Conservation (phyloP, 2,888 invertebrate genomes). For the Morinoia aosen region DNA sequence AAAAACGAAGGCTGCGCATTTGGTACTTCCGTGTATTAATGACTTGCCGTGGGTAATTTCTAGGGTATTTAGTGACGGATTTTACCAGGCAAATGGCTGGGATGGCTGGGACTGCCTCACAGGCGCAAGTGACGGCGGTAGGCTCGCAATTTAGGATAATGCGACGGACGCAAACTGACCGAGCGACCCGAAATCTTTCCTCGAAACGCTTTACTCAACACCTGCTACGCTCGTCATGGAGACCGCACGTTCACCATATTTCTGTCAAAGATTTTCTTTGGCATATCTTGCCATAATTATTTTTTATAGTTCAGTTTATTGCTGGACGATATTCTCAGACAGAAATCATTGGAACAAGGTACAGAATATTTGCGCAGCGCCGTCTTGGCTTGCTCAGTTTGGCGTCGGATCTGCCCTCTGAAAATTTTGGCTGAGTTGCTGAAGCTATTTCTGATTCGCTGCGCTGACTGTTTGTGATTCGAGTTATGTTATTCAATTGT, state of each 20-base stretch:
- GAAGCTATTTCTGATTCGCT: neutral
- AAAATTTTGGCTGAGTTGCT: neutral
- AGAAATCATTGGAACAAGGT: neutral
- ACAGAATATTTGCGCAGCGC: neutral
- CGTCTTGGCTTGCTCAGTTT: neutral
- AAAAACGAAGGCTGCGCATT: neutral
- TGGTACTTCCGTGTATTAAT: neutral
- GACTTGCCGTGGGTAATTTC: slow-evolving; percentile 33
- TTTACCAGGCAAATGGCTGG: slow-evolving; percentile 19
- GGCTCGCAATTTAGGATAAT: neutral
- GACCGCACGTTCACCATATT: neutral
- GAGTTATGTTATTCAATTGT: neutral
- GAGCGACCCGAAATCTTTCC: neutral
- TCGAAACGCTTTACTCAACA: neutral
- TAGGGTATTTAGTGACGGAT: neutral
- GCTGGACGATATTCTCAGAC: neutral
- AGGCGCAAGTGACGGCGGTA: neutral
- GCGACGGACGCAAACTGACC: neutral
- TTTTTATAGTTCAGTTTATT: neutral
- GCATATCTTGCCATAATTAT: neutral
- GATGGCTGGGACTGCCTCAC: neutral
- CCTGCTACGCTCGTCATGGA: neutral
- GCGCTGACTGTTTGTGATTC: neutral
- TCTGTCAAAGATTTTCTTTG: neutral
- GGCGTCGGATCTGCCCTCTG: neutral